Evolutionary conservation across 64 coral and sea anemone species (phyloP).

Genomic region (Montipora capricornis): DNA sequence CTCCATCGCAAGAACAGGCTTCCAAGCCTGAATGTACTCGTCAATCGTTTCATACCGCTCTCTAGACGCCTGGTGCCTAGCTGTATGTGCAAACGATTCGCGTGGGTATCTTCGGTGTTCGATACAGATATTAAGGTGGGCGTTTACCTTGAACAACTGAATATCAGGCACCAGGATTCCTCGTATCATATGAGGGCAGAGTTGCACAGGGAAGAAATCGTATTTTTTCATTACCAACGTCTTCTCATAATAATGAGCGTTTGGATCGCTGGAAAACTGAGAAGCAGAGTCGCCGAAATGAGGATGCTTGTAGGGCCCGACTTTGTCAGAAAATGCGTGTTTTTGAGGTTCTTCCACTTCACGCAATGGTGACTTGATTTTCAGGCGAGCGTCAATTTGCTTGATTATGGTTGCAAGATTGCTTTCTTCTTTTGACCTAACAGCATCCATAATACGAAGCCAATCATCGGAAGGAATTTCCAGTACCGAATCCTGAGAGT

Average conservation of each 20-base stretch:
- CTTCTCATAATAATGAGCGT: slow-evolving; percentile 67
- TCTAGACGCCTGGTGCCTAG: slow-evolving; percentile 60
- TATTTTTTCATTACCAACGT: slow-evolving; percentile 44
- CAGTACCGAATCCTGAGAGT: not conserved
- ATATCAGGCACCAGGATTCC: slow-evolving; percentile 73
- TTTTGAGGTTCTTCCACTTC: not conserved
- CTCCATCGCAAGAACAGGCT: slow-evolving; percentile 80
- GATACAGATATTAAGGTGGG: slow-evolving; percentile 67
- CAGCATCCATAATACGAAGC: slow-evolving; percentile 12
- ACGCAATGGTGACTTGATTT: not conserved
- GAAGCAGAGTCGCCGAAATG: not conserved
- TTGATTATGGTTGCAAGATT: not conserved
- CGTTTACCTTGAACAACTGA: slow-evolving; percentile 67
- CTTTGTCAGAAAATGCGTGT: not conserved
- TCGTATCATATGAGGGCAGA: slow-evolving; percentile 60
- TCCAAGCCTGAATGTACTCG: slow-evolving; percentile 72
- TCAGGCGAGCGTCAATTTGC: not conserved
- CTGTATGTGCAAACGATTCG: slow-evolving; percentile 69
- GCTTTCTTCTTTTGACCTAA: not conserved
- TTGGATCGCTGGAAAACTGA: not conserved
- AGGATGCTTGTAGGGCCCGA: slow-evolving; percentile 67
- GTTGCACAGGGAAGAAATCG: slow-evolving; percentile 73
- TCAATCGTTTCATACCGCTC: slow-evolving; percentile 66
- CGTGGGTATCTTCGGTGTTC: slow-evolving; percentile 70
- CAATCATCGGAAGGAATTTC: slow-evolving; percentile 34